Conservation (phyloP, 2,888 invertebrate genomes). For the Meteorus colon region DNA sequence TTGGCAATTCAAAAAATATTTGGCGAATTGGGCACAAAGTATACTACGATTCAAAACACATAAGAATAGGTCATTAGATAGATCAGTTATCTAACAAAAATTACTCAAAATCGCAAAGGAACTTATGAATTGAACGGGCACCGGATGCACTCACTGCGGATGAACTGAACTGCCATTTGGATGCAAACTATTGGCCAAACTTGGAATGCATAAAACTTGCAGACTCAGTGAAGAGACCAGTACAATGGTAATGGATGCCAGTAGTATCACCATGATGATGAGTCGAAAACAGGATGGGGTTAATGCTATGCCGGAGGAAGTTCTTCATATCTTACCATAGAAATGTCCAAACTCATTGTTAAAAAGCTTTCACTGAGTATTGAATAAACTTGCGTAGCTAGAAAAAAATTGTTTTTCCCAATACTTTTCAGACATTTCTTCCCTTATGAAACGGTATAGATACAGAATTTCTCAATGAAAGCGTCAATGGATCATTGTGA, state of each 20-base stretch:
- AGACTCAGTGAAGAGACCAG: not conserved
- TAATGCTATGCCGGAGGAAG: constrained; percentile 33
- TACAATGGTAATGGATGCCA: not conserved
- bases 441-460: not conserved
- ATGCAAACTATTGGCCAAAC: constrained; percentile 4
- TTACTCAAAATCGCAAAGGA: too few species aligned
- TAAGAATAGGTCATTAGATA: too few species aligned
- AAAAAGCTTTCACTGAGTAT: not conserved
- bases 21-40: too few species aligned
- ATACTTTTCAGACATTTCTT: not conserved
- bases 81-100: too few species aligned
- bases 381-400: not conserved
- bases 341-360: constrained; percentile 20
- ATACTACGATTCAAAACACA: too few species aligned
- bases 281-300: constrained; percentile 59
- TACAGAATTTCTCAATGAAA: not conserved
- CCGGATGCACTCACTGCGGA: too few species aligned
- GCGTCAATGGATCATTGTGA: not conserved
- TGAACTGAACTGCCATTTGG: not conserved
- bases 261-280: constrained; percentile 53
- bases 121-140: not conserved
- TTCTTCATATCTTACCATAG: constrained; percentile 26
- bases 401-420: not conserved
- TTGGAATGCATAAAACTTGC: not conserved
- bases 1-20: too few species aligned